Evolutionary conservation across 2,113 vertebrate species (phyloP).

Genomic region (Pangasianodon gigas): DNA sequence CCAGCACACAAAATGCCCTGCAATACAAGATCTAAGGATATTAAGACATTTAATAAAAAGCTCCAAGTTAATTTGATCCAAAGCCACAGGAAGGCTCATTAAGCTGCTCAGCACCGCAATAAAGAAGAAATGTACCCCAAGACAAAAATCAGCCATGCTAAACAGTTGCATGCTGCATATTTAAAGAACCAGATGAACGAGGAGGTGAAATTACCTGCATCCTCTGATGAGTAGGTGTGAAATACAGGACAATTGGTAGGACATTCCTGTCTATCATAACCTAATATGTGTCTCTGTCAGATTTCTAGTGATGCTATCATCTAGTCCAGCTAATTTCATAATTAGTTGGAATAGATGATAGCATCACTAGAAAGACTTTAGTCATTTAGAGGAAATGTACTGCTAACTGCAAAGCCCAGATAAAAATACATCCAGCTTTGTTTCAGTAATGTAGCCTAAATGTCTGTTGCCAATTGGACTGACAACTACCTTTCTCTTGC

Average conservation of each 20-base stretch:
- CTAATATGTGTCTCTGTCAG: background rate
- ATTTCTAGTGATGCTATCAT: too few species aligned
- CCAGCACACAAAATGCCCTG: background rate
- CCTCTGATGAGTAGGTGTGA: background rate
- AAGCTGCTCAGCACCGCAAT: background rate
- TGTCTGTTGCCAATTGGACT: background rate
- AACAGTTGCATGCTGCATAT: background rate
- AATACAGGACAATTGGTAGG: background rate
- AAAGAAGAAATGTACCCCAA: background rate
- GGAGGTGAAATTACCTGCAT: background rate
- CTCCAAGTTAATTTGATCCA: slow-evolving; percentile 8
- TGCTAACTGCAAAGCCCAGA: background rate
- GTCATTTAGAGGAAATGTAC: background rate
- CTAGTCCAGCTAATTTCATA: background rate
- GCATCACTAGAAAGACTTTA: background rate
- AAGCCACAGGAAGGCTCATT: background rate
- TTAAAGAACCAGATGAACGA: background rate
- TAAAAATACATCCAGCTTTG: slow-evolving; percentile 17
- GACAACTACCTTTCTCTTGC: slow-evolving; percentile 1
- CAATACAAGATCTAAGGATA: background rate
- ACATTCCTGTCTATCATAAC: background rate
- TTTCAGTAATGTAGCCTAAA: slow-evolving; percentile 16
- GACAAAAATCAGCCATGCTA: slow-evolving; percentile 1
- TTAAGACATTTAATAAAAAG: background rate
- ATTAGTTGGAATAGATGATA: background rate